Percentiles rank a stretch among this genome's conserved stretches.
These are phyloP conservation scores for Drosophila mayri DNA, from an alignment of 1,140 invertebrate genomes.

Conservation along the genomic window DNA sequence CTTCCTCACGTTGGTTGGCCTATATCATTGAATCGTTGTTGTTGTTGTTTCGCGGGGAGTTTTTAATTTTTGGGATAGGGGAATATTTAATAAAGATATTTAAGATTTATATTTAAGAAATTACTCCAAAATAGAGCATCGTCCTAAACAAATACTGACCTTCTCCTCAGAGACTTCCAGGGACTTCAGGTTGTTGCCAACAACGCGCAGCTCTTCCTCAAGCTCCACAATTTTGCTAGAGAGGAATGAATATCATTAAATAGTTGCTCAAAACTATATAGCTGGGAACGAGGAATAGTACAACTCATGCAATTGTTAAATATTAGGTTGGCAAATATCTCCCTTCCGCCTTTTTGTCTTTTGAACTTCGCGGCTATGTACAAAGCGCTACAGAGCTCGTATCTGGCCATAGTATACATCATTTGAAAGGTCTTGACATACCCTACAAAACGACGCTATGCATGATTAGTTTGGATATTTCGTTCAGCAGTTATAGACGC, in stretches of 20 bases:
- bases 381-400: too few species aligned
- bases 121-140: not conserved
- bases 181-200: conserved; percentile 99
- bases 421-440: too few species aligned
- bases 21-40: conserved; percentile 85
- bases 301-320: conserved; percentile 54
- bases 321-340: too few species aligned
- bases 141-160: conserved; percentile 87
- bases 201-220: conserved; percentile 99
- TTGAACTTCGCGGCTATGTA: too few species aligned
- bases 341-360: too few species aligned
- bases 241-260: conserved; percentile 16
- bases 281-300: conserved; percentile 11
- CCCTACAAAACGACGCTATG: too few species aligned
- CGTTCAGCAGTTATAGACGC: too few species aligned
- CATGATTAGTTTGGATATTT: too few species aligned
- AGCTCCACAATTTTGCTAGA: conserved; percentile 99
- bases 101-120: conserved; percentile 22
- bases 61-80: conserved; percentile 18
- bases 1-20: conserved; percentile 99
- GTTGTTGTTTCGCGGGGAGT: conserved; percentile 40
- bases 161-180: conserved; percentile 99
- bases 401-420: too few species aligned
- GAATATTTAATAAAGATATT: conserved; percentile 41
- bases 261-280: conserved; percentile 10